A percentile compares a stretch with the other conserved stretches of the same genome.
phyloP scores from a whole-genome alignment of 2,797 vertebrate genomes.

The Sebastiscus albofasciatus region DNA sequence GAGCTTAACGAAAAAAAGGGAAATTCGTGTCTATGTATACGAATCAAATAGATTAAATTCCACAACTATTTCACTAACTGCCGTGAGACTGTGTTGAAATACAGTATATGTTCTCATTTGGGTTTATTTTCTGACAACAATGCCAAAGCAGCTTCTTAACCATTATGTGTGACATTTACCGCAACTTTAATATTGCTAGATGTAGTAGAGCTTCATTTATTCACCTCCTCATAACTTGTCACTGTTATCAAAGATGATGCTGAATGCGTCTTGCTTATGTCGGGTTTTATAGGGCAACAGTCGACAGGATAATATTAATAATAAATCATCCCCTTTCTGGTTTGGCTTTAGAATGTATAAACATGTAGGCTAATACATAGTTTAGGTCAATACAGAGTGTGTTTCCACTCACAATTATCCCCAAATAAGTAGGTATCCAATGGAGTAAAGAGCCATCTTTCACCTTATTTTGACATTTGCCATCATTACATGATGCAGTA shows the following conservation, averaged over 20 bases:
- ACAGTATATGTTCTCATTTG: neutral
- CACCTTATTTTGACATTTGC: slow-evolving; percentile 12
- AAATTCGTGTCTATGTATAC: too few species aligned
- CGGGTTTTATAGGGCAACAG: slow-evolving; percentile 2
- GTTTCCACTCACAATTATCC: neutral
- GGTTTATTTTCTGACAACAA: neutral
- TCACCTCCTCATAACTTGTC: slow-evolving; percentile 8
- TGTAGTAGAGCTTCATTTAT: neutral
- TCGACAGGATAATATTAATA: neutral
- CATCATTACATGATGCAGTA: neutral
- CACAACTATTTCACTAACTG: too few species aligned
- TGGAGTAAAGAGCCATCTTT: neutral
- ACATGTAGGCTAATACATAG: neutral
- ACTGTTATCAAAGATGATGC: neutral
- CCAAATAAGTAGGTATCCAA: neutral
- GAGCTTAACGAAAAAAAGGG: too few species aligned
- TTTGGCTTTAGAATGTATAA: neutral
- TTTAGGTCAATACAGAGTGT: neutral
- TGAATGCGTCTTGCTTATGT: neutral
- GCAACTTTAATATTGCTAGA: neutral
- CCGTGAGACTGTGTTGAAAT: too few species aligned
- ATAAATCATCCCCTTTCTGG: slow-evolving; percentile 10
- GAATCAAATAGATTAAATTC: too few species aligned
- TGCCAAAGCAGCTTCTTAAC: neutral
- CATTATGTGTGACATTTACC: slow-evolving; percentile 15